Conservation (phyloP, 2,113 vertebrate species). For the Lycocorax pyrrhopterus region DNA sequence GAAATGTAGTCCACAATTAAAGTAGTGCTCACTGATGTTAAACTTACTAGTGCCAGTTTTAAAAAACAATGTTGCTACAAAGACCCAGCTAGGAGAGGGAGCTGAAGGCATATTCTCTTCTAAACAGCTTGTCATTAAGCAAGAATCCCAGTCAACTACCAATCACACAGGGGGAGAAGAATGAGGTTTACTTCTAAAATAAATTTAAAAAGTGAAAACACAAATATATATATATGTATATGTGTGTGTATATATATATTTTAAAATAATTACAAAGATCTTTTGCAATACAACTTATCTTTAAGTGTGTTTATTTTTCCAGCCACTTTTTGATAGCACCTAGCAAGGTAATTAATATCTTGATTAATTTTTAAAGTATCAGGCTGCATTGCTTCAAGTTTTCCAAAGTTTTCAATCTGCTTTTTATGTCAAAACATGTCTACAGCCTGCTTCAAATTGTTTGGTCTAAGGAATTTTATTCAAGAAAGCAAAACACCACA, state of each 20-base stretch:
- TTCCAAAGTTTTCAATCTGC: neutral
- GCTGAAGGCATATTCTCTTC: neutral
- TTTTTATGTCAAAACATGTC: neutral
- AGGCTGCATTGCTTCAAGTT: neutral
- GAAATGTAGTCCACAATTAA: neutral
- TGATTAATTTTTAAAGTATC: neutral
- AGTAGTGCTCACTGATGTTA: neutral
- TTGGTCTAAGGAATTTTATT: conserved; percentile 18
- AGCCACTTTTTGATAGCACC: neutral
- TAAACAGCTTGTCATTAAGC: neutral
- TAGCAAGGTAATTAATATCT: neutral
- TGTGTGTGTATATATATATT: neutral
- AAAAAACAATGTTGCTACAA: neutral
- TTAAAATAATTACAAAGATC: neutral
- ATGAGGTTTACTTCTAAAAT: neutral
- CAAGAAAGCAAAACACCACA: neutral
- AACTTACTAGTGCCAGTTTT: neutral
- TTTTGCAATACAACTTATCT: neutral
- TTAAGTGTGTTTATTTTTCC: neutral
- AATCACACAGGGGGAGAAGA: accelerated
- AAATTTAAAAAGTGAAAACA: neutral
- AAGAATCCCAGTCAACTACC: neutral
- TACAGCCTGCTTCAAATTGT: conserved; percentile 23
- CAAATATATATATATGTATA: no score
- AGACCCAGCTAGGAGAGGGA: neutral